These are phyloP conservation scores for Nowickia ferox DNA, from an alignment of 2,888 invertebrate genomes.

Conservation along the genomic window DNA sequence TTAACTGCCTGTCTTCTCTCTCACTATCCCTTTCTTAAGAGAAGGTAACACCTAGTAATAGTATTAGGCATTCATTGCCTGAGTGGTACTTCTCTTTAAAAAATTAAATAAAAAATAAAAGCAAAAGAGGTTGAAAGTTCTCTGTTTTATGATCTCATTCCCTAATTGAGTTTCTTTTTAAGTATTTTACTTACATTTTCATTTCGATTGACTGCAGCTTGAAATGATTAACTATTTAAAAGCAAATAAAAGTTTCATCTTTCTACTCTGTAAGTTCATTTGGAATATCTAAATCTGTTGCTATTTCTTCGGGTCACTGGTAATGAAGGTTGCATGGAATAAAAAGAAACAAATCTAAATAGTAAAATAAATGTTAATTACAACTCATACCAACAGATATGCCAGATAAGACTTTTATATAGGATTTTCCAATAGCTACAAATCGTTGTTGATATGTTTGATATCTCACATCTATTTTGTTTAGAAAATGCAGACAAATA, in stretches of 20 bases:
- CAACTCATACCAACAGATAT: not conserved
- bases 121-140: not conserved
- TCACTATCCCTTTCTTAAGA: too few relatives aligned
- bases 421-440: too few relatives aligned
- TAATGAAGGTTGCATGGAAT: conserved; percentile 16
- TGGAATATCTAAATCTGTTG: conserved; percentile 5
- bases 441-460: too few relatives aligned
- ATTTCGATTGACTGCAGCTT: not conserved
- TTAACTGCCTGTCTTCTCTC: too few relatives aligned
- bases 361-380: conserved; percentile 46
- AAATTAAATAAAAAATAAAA: too few relatives aligned
- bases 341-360: conserved; percentile 14
- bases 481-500: too few relatives aligned
- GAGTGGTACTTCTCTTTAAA: too few relatives aligned
- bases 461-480: too few relatives aligned
- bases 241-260: conserved; percentile 27
- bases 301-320: not conserved
- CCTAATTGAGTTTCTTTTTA: not conserved
- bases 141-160: not conserved
- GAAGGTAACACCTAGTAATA: too few relatives aligned
- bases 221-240: conserved; percentile 22
- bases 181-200: not conserved
- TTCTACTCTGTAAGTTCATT: conserved; percentile 8
- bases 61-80: too few relatives aligned
- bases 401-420: not conserved